These are phyloP conservation scores for Lissonota sp. DNA, from an alignment of 2,888 invertebrate species.

Conservation along the genomic window DNA sequence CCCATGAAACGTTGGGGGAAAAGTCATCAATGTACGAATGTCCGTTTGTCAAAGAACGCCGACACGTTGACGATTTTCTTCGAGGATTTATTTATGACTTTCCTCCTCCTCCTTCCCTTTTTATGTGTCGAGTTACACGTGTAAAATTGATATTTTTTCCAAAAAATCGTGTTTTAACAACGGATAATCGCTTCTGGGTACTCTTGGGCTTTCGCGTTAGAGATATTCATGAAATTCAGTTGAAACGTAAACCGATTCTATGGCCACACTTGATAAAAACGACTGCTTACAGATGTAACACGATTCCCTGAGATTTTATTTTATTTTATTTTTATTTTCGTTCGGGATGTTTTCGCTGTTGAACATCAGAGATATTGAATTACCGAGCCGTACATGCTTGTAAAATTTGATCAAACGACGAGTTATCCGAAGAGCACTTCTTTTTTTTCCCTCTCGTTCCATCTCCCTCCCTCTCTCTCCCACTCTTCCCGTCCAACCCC, in stretches of 20 bases:
- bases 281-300: conserved; percentile 6
- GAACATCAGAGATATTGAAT: conserved; percentile 10
- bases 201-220: too few relatives aligned
- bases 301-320: neutral
- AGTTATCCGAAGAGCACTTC: conserved; percentile 7
- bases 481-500: too few relatives aligned
- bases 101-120: neutral
- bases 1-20: neutral
- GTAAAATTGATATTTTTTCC: neutral
- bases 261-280: too few relatives aligned
- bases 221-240: neutral
- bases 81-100: conserved; percentile 24
- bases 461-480: too few relatives aligned
- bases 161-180: neutral
- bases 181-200: neutral
- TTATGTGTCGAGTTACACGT: neutral
- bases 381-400: neutral
- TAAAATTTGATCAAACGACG: conserved; percentile 11
- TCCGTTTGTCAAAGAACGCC: conserved; percentile 33
- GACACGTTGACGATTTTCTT: conserved; percentile 11
- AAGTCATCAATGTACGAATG: conserved; percentile 28
- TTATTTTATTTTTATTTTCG: neutral
- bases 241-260: neutral
- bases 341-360: neutral
- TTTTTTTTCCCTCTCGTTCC: neutral